Conservation (phyloP, 2,888 invertebrate genomes). For the Eupithecia tripunctaria region DNA sequence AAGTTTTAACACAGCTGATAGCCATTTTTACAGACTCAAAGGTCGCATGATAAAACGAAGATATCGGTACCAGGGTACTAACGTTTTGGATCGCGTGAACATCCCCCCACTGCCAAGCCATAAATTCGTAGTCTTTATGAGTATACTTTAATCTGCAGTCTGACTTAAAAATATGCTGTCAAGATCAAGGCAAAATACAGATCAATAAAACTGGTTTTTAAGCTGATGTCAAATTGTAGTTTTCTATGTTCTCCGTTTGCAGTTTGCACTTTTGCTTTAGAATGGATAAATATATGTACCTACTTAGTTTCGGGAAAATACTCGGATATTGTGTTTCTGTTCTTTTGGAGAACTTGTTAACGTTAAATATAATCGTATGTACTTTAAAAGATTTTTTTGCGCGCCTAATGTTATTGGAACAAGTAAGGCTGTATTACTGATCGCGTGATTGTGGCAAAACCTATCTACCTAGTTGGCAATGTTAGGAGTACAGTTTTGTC, state of each 20-base stretch:
- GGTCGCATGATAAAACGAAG: conserved; percentile 74
- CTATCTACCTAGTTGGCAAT: conserved; percentile 77
- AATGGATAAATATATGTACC: background rate
- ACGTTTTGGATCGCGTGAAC: conserved; percentile 72
- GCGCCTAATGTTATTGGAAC: conserved; percentile 60
- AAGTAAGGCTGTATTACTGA: conserved; percentile 59
- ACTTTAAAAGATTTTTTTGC: conserved; percentile 53
- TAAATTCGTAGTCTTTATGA: conserved; percentile 45
- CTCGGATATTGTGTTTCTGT: background rate
- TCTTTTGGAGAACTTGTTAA: background rate
- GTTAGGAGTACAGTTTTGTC: conserved; percentile 67
- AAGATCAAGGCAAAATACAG: conserved; percentile 31
- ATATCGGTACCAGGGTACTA: conserved; percentile 71
- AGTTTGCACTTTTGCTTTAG: background rate
- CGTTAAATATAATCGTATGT: background rate
- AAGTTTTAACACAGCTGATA: conserved; percentile 38
- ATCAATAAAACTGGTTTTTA: conserved; percentile 22
- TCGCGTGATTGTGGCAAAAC: conserved; percentile 78
- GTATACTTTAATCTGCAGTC: conserved; percentile 32
- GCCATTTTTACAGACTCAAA: conserved; percentile 62
- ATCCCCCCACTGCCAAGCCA: conserved; percentile 50
- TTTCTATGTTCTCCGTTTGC: conserved; percentile 16
- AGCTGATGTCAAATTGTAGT: conserved; percentile 14
- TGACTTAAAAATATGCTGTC: conserved; percentile 22
- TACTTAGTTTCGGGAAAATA: background rate